Evolutionary conservation across 2,888 invertebrate genomes (phyloP).

Genomic region (Scelioninae gen. 1): DNA sequence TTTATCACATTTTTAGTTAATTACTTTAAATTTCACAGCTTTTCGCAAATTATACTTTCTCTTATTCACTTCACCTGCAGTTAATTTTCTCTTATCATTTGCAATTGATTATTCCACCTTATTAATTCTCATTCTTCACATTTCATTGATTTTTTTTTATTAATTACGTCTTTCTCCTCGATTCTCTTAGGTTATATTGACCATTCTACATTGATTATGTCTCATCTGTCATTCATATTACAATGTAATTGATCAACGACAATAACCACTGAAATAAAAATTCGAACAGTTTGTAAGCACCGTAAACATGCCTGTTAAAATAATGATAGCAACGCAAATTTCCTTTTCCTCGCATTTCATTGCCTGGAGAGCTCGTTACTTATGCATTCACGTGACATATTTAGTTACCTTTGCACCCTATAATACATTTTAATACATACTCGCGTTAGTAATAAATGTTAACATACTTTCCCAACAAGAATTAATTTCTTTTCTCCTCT

Average conservation of each 20-base stretch:
- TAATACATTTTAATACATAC: conserved; percentile 19
- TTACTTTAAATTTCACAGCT: too few relatives aligned
- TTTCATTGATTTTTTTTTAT: not conserved
- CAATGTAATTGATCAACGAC: too few relatives aligned
- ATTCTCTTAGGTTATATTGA: too few relatives aligned
- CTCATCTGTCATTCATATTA: too few relatives aligned
- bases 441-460: conserved; percentile 43
- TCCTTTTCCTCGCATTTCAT: conserved; percentile 29
- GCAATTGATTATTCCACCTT: too few relatives aligned
- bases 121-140: not conserved
- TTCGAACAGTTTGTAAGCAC: not conserved
- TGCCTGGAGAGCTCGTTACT: conserved; percentile 17
- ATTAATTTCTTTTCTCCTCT: conserved; percentile 27
- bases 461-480: conserved; percentile 40
- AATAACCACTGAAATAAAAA: not conserved
- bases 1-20: too few relatives aligned
- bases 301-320: not conserved
- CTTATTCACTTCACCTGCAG: too few relatives aligned
- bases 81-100: too few relatives aligned
- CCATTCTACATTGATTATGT: too few relatives aligned
- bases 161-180: too few relatives aligned
- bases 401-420: conserved; percentile 29
- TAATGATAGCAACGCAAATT: conserved; percentile 21
- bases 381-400: conserved; percentile 38
- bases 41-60: too few relatives aligned